Evolutionary conservation across 2,888 invertebrate genomes (phyloP).

Genomic region (Neuroscelio doddi): DNA sequence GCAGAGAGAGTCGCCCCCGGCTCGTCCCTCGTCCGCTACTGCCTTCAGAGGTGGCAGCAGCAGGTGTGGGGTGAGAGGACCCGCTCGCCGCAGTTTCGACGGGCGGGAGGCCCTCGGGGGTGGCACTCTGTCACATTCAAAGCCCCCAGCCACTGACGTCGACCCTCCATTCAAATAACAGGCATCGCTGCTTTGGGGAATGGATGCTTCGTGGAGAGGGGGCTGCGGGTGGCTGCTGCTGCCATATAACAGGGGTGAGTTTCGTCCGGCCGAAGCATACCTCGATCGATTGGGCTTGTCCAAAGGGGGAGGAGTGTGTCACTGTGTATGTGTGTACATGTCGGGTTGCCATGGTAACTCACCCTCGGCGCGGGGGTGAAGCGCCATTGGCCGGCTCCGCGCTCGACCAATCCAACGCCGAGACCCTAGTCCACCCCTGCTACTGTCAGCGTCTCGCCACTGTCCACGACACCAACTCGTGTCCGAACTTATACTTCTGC

Average conservation of each 20-base stretch:
- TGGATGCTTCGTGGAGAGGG: constrained; percentile 37
- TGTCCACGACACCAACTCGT: constrained; percentile 34
- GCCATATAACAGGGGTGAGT: constrained; percentile 61
- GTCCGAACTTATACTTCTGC: too few species aligned
- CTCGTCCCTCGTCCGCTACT: constrained; percentile 48
- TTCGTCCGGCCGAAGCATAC: constrained; percentile 72
- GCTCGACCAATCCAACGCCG: constrained; percentile 51
- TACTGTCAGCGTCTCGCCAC: constrained; percentile 37
- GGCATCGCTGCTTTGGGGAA: constrained; percentile 61
- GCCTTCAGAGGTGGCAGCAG: constrained; percentile 47
- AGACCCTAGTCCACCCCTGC: constrained; percentile 55
- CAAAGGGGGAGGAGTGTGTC: constrained; percentile 67
- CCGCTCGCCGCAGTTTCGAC: constrained; percentile 69
- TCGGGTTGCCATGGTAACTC: constrained; percentile 69
- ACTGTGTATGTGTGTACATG: constrained; percentile 56
- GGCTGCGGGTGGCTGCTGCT: constrained; percentile 42
- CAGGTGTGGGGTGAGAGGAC: constrained; percentile 59
- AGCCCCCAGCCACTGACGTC: constrained; percentile 60
- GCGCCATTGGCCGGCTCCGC: constrained; percentile 70
- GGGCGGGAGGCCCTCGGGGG: constrained; percentile 62
- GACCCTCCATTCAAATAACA: constrained; percentile 69
- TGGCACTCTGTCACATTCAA: constrained; percentile 72
- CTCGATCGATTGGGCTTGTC: constrained; percentile 73
- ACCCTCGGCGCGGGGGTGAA: constrained; percentile 70
- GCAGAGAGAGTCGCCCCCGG: constrained; percentile 49